These are phyloP conservation scores for Tapera naevia DNA, from an alignment of 2,797 vertebrate genomes.

Conservation along the genomic window DNA sequence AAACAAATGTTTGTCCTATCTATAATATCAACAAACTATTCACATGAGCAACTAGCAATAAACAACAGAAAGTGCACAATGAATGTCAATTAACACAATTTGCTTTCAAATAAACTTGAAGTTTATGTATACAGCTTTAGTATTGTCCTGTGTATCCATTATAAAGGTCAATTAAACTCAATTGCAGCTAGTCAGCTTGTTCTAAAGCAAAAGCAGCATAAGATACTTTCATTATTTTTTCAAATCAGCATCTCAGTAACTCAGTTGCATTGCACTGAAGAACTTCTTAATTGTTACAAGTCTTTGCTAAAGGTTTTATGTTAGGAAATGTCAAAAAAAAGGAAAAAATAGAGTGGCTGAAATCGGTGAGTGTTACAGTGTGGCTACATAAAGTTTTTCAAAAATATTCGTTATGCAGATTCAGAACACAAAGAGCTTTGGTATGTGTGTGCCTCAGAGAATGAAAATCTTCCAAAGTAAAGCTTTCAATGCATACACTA, in stretches of 20 bases:
- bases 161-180: constrained; percentile 66
- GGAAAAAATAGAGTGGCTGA: neutral
- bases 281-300: constrained; percentile 12
- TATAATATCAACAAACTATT: constrained; percentile 74
- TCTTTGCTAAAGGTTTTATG: constrained; percentile 31
- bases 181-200: constrained; percentile 58
- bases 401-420: constrained; percentile 51
- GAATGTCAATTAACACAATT: constrained; percentile 78
- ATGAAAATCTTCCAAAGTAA: constrained; percentile 43
- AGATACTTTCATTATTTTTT: neutral
- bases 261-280: neutral
- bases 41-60: constrained; percentile 75
- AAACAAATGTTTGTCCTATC: constrained; percentile 76
- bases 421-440: constrained; percentile 1
- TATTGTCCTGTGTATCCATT: constrained; percentile 66
- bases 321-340: neutral
- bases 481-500: constrained; percentile 12
- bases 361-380: constrained; percentile 13
- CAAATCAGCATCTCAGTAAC: neutral
- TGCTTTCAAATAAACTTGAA: constrained; percentile 70
- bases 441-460: constrained; percentile 16
- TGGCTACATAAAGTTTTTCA: constrained; percentile 20
- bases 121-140: constrained; percentile 57
- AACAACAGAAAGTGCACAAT: constrained; percentile 72
- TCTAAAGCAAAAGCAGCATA: constrained; percentile 64